Percentiles rank a stretch among this genome's conserved stretches.
These are phyloP conservation scores for Amphibalanus amphitrite DNA, from an alignment of 1,140 invertebrate species.

Conservation along the genomic window DNA sequence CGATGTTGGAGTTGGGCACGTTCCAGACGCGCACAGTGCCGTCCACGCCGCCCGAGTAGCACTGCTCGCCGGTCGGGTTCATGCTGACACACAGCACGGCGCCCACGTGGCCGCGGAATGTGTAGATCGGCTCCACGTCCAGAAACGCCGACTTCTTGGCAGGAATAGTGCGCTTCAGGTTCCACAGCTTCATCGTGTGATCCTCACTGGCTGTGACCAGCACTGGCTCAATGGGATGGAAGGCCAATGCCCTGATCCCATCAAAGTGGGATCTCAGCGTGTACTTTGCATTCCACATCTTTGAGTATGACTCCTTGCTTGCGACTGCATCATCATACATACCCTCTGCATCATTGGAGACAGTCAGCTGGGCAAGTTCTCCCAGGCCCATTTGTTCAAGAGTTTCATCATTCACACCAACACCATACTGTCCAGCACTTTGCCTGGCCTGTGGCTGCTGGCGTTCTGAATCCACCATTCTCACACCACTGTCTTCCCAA, in stretches of 20 bases:
- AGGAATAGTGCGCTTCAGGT: conserved; percentile 90
- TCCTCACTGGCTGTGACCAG: conserved; percentile 97
- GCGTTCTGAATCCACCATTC: no score
- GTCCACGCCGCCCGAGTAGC: no score
- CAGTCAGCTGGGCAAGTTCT: conserved; percentile 86
- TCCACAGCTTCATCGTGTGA: conserved; percentile 97
- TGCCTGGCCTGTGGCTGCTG: no score
- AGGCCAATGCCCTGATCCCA: conserved; percentile 78
- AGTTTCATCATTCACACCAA: conserved; percentile 39
- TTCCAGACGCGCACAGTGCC: no score
- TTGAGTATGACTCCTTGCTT: conserved; percentile 82
- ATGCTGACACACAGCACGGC: conserved; percentile 87
- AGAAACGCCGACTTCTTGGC: conserved; percentile 92
- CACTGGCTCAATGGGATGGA: no score
- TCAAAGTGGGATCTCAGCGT: conserved; percentile 95
- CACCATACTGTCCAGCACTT: no score
- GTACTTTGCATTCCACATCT: conserved; percentile 97
- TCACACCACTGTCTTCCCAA: no score
- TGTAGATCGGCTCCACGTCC: conserved; percentile 96
- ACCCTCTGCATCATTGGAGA: conserved; percentile 87
- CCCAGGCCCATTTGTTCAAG: conserved; percentile 69
- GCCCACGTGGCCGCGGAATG: conserved; percentile 83
- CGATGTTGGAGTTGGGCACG: no score
- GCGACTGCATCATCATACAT: conserved; percentile 74
- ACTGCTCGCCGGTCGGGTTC: conserved; percentile 74